Conservation (phyloP, 2,113 vertebrate genomes). For the Lepus europaeus region DNA sequence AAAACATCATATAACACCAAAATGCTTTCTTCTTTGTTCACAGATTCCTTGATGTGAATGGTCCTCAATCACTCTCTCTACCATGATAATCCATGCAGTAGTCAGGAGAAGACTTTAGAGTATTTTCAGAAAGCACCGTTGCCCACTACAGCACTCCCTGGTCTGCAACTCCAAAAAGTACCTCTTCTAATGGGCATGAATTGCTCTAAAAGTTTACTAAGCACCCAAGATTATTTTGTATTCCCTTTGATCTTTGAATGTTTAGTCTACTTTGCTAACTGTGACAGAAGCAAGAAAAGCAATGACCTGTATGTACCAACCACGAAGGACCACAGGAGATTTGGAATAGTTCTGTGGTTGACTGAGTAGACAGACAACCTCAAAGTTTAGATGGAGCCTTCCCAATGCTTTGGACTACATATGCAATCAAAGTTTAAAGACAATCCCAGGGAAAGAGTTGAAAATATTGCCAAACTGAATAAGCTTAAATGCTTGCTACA, state of each 20-base stretch:
- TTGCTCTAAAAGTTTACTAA: conserved; percentile 1
- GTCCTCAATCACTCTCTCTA: neutral
- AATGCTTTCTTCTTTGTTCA: neutral
- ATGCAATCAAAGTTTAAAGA: neutral
- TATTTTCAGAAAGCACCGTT: conserved; percentile 17
- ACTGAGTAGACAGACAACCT: neutral
- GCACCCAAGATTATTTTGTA: neutral
- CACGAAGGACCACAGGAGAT: neutral
- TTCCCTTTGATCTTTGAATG: conserved; percentile 32
- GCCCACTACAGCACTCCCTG: neutral
- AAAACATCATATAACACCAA: neutral
- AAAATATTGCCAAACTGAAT: conserved; percentile 30
- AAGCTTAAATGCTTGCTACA: neutral
- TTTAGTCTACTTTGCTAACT: conserved; percentile 24
- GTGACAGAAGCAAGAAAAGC: conserved; percentile 28
- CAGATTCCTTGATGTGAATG: neutral
- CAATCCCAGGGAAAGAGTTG: neutral
- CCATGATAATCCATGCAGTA: neutral
- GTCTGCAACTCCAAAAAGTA: neutral
- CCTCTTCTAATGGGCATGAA: neutral
- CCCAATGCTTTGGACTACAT: neutral
- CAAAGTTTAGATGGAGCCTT: neutral
- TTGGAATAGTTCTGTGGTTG: conserved; percentile 20
- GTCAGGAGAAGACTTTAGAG: neutral
- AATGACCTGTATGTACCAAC: neutral